Base-by-base conservation (phyloP, 2,113 vertebrate species). In the Platichthys stellatus region DNA sequence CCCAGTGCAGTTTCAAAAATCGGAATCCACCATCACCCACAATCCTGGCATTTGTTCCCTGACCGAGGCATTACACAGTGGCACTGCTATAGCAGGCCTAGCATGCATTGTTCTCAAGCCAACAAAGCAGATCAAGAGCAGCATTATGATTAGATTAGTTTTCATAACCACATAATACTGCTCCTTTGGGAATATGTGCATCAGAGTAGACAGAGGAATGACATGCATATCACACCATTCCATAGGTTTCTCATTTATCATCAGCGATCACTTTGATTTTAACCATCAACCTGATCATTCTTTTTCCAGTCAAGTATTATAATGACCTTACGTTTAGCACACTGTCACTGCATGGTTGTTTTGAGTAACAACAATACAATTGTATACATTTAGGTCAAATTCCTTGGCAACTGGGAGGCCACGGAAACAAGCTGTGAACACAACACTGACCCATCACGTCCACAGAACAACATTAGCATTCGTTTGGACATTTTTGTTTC, bases 131-230 rank as follows among this genome's bases (percentile, higher is more conserved):
- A 69, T 56, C 43, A 66, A 8, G 49, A 28, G 35, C 24, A 60
- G 60, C 23, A 61, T 24, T 51, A 11, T 62, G n/a, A 58, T 61
- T 72, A n/a, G 12, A 58, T 20, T 45, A 20, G 24, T 79, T 71
- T 54, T 56, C 26, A 45, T 67, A 21, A 57, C 15, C 47, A 71
- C 43, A 23, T 23, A 20, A 13, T 24, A 6, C n/a, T 60, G 45
- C 45, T 66, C 35, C 12, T 40, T 28, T 24, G 15, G 6, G 11
- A 18, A 63, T 49, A 9, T 38, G 11, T 63, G 51, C 11, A 49
- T 51, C 49, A 63, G 11, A 21, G 31, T 54, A 24, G 10, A 60
- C 49, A 26, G 24, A 56, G 12, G 24, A 51, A 58, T 67, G 38
- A 51, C 0, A 0, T 51, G 68, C n/a, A 40, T 17, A 60, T 9